Percentiles rank a stretch among this genome's conserved stretches.
Conservation (phyloP, 1,140 invertebrate species). For the Lordiphosa collinella region DNA sequence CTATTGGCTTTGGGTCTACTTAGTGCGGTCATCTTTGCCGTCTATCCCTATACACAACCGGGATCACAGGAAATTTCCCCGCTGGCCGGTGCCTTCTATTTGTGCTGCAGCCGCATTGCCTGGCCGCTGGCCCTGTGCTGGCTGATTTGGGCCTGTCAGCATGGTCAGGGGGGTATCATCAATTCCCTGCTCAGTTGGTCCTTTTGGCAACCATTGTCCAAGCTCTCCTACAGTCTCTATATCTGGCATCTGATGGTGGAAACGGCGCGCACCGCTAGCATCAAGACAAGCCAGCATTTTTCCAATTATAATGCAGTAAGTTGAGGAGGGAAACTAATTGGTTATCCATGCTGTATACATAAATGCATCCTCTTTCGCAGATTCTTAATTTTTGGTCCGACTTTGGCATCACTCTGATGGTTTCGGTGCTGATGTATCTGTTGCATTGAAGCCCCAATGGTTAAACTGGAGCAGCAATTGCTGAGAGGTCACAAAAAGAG, state of each 20-base stretch:
- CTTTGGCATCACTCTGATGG: conserved; percentile 56
- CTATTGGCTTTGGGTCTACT: conserved; percentile 47
- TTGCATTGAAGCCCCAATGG: conserved; percentile 54
- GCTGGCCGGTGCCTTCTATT: conserved; percentile 83
- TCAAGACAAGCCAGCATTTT: conserved; percentile 57
- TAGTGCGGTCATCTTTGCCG: conserved; percentile 50
- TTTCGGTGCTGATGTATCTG: conserved; percentile 50
- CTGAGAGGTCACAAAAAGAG: neutral
- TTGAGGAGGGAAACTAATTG: neutral
- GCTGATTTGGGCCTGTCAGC: conserved; percentile 86
- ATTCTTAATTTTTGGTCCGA: conserved; percentile 62
- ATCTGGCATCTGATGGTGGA: conserved; percentile 80
- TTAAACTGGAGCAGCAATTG: conserved; percentile 38
- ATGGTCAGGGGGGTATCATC: conserved; percentile 83
- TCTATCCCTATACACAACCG: conserved; percentile 65
- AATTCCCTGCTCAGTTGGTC: conserved; percentile 80
- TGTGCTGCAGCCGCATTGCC: conserved; percentile 82
- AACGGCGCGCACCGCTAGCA: conserved; percentile 43
- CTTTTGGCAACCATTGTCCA: conserved; percentile 81
- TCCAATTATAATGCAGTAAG: conserved; percentile 70
- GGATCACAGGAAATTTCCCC: conserved; percentile 54
- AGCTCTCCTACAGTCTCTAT: conserved; percentile 81
- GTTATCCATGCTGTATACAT: too few relatives aligned
- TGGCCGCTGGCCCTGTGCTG: conserved; percentile 84
- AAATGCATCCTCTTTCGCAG: conserved; percentile 12